Evolutionary conservation across 2,113 vertebrate species (phyloP).

Genomic region (Sakesphorus luctuosus): DNA sequence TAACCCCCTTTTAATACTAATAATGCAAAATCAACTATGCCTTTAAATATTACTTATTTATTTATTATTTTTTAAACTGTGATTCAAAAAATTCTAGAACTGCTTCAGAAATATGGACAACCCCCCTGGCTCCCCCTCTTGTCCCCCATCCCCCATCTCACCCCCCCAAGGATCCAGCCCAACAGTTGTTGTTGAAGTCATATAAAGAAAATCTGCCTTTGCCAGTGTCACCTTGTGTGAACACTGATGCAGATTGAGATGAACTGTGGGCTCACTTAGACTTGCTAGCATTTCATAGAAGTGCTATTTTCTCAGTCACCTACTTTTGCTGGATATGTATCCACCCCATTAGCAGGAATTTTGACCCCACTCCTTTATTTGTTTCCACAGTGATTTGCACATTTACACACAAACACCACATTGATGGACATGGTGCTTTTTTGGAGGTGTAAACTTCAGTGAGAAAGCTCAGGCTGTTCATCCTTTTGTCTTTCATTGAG

Average conservation of each 20-base stretch:
- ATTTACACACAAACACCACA: fast-evolving
- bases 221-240: background rate
- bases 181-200: background rate
- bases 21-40: background rate
- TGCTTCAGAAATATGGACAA: background rate
- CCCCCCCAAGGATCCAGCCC: background rate
- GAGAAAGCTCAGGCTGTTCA: background rate
- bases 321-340: background rate
- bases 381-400: background rate
- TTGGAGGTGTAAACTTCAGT: background rate
- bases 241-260: background rate
- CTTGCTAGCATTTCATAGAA: background rate
- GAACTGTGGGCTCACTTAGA: background rate
- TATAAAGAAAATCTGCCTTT: background rate
- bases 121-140: too few relatives aligned
- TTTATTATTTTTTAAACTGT: background rate
- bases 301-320: background rate
- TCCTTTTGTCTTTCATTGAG: background rate
- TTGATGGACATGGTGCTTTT: fast-evolving
- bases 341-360: background rate
- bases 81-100: background rate
- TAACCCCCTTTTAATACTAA: background rate
- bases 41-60: background rate
- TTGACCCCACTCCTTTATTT: background rate
- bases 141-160: too few relatives aligned